Base-by-base conservation (phyloP, 2,113 vertebrate genomes). In the Otus sunia region DNA sequence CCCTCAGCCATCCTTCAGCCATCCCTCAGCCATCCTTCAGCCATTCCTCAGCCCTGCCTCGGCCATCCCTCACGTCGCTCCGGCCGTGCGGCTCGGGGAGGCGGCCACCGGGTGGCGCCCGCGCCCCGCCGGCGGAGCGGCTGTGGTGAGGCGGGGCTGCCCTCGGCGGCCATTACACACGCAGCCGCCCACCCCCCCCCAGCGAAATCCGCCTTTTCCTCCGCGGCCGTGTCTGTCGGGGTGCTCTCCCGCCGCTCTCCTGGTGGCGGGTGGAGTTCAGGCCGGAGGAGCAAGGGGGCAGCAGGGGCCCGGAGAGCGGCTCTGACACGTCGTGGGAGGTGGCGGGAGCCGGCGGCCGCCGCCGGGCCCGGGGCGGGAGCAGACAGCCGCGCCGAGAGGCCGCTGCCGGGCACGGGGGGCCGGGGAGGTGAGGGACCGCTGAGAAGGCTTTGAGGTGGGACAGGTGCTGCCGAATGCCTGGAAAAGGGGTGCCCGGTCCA, bases 271-370 rank as follows among this genome's bases (percentile, higher is more conserved):
- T 2, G 78, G 8, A 36, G 39, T 2, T 67, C 53, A 1, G 9
- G 30, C 20, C 0, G 47, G 17, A 5, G 47, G 23, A 7, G 58
- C 17, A 0, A 30, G 56, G 37, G 62, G 75, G 83, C 89, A 50
- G 58, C 69, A 34, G 18, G 49, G 49, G 29, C 22, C 7, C 37
- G 39, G 10, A 2, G 9, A 23, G 20, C 23, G 7, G 4, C 15
- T 30, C 36, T 8, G 45, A 0, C 34, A 0, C 18, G 1, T 2
- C 12, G 0, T 1, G 25, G 10, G 30, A 15, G 25, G 47, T 18
- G 19, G 2, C 0, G 27, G 19, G n/a, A 17, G 12, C 6, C 7
- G 22, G 10, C 15, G 14, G 39, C 15, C 7, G 26, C 6, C 6
- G 17, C 18, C 3, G 49, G 11, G 58, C 26, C 20, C 20, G 22